These are phyloP conservation scores for Psittacula echo DNA, from an alignment of 2,797 vertebrate species.

Conservation along the genomic window DNA sequence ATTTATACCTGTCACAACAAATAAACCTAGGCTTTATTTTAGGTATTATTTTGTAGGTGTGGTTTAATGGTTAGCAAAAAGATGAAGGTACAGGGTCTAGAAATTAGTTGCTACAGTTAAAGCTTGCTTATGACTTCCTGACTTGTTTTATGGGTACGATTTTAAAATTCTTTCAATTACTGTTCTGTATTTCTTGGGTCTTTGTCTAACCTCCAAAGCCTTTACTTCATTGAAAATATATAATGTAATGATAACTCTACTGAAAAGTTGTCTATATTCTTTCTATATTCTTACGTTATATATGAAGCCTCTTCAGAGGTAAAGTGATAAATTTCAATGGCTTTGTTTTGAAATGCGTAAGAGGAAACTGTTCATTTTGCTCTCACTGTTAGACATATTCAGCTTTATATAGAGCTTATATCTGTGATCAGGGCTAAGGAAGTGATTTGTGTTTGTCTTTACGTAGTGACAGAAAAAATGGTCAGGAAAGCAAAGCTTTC, in stretches of 20 bases:
- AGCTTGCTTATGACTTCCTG: neutral
- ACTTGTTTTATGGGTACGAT: slow-evolving; percentile 31
- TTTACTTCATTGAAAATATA: neutral
- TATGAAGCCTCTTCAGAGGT: neutral
- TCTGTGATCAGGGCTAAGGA: neutral
- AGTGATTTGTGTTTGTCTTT: neutral
- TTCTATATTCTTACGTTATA: neutral
- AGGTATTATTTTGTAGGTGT: neutral
- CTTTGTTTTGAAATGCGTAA: neutral
- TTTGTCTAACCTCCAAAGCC: neutral
- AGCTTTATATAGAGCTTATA: neutral
- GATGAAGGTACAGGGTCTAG: neutral
- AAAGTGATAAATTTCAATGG: neutral
- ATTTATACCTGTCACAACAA: neutral
- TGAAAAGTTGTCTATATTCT: neutral
- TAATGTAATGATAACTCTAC: neutral
- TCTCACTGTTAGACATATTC: neutral
- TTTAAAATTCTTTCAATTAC: neutral
- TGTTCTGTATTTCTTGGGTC: neutral
- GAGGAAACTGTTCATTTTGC: neutral
- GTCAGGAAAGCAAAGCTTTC: neutral
- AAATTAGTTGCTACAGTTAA: neutral
- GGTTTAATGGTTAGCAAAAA: neutral
- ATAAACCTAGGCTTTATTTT: neutral
- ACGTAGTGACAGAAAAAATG: fast-evolving